Percentiles rank a stretch among this genome's conserved stretches.
These are phyloP conservation scores for Xiphophorus maculatus DNA, from an alignment of 2,113 vertebrate genomes.

Conservation along the genomic window DNA sequence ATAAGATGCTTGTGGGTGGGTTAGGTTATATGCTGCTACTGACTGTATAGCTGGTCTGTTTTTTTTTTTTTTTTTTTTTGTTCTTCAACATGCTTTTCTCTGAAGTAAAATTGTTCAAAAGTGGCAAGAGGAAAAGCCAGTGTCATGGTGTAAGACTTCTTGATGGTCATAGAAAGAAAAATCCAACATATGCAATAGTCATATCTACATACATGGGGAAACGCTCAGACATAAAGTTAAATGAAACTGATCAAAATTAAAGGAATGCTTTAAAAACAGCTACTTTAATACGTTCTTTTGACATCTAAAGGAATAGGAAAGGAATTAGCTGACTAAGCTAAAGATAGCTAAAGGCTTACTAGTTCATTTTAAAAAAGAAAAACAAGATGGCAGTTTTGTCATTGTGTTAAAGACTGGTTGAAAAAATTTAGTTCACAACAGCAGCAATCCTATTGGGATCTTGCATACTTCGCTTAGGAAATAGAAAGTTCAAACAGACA, in stretches of 20 bases:
- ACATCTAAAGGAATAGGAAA: neutral
- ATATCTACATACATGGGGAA: conserved; percentile 18
- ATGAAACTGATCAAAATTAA: neutral
- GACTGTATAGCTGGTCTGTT: conserved; percentile 34
- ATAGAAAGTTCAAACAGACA: too few relatives aligned
- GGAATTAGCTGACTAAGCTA: neutral
- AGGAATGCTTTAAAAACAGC: neutral
- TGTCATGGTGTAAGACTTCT: conserved; percentile 48
- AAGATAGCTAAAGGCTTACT: neutral
- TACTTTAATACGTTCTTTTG: neutral
- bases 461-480: too few relatives aligned
- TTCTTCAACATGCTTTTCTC: conserved; percentile 37
- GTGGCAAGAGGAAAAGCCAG: conserved; percentile 59
- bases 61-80: conserved; percentile 18
- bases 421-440: too few relatives aligned
- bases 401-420: too few relatives aligned
- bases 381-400: neutral
- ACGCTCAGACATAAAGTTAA: neutral
- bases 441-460: too few relatives aligned
- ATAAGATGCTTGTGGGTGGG: conserved; percentile 71
- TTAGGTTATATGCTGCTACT: conserved; percentile 55
- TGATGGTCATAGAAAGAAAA: conserved; percentile 22
- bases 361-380: neutral
- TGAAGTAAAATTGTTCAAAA: conserved; percentile 57
- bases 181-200: conserved; percentile 20